phyloP scores from a whole-genome alignment of 1,140 invertebrate species.

The Papilio glaucus region DNA sequence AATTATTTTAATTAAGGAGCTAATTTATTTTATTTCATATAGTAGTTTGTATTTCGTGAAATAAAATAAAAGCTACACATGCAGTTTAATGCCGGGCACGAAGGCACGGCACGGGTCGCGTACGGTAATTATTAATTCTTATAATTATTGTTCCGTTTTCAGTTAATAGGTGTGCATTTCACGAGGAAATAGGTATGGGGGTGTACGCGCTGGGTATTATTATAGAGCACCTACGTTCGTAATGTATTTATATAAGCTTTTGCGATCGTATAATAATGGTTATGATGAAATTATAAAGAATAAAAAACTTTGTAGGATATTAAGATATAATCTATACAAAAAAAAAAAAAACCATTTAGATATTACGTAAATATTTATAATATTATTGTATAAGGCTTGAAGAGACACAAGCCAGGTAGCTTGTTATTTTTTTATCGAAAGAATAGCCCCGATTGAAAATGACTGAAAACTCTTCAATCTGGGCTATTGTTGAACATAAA shows the following conservation, averaged over 20 bases:
- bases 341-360: no score
- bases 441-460: no score
- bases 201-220: not conserved
- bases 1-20: no score
- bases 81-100: not conserved
- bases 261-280: not conserved
- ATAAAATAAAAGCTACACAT: not conserved
- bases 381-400: no score
- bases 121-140: slow-evolving; percentile 20
- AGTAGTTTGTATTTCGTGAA: not conserved
- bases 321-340: not conserved
- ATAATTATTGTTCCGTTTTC: not conserved
- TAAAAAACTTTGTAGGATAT: not conserved
- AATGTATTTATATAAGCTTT: slow-evolving; percentile 10
- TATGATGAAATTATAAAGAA: slow-evolving; percentile 4
- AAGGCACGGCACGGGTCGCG: not conserved
- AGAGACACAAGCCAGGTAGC: no score
- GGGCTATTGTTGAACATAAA: no score
- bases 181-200: not conserved
- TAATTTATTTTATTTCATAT: no score
- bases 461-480: no score
- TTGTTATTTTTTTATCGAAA: no score
- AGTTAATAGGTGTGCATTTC: not conserved
- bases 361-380: no score
- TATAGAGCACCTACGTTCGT: slow-evolving; percentile 7